Base-by-base conservation (phyloP, 2,113 vertebrate genomes). In the Lasiurus borealis region DNA sequence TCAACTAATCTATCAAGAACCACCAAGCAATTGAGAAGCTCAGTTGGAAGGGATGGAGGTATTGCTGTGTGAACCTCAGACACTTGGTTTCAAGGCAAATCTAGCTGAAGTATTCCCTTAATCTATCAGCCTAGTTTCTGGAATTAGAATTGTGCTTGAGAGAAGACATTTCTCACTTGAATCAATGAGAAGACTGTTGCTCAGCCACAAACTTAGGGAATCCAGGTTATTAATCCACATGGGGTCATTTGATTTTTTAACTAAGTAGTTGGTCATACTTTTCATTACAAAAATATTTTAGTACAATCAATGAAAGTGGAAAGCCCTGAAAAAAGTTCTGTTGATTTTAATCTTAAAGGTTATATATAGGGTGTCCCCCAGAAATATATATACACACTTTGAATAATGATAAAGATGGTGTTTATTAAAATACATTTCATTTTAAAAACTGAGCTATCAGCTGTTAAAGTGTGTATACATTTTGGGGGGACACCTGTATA, bases 1-100 rank as follows among this genome's bases (percentile, higher is more conserved):
- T 88, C 76, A 77, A 86, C 76, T 83, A 85, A 52, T 94, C 86
- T 92, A 85, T 88, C 89, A 81, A 88, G 75, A 95, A 88, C 85
- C 64, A 76, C 85, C 86, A 84, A 92, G 89, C 91, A 89, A 96
- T 89, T 89, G 91, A 94, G 87, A 50, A 69, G 29, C 93, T 91
- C 89, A 59, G 83, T 57, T 64, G 69, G 86, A 94, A 59, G 78
- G 16, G n/a, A 66, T 19, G 8, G 73, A 95, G 71, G 59, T 54
- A 54, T 52, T 88, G 69, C 68, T 69, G 64, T 16, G 52, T 36
- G 62, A 90, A 62, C 48, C 15, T 31, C 68, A 77, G 85, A 80
- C 44, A 44, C 44, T 48, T 36, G 29, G 34, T 94, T 95, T 94
- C 48, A 52, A 85, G 84, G 86, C 68, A 94, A 93, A 91, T 31